A percentile compares a stretch with the other conserved stretches of the same genome.
phyloP scores from a whole-genome alignment of 2,888 invertebrate genomes.

The Lymantria dispar region DNA sequence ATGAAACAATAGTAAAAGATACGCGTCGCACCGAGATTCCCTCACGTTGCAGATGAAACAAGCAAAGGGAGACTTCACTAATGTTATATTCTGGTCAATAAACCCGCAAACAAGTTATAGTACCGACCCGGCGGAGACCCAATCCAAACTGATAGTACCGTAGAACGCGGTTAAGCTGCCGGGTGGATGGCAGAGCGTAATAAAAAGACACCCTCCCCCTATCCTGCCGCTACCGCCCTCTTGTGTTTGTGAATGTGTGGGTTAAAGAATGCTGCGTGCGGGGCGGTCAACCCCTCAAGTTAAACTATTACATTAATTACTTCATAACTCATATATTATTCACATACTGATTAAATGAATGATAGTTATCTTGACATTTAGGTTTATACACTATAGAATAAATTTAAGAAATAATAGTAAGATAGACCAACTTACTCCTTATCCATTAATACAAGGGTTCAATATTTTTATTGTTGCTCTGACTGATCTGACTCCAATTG shows the following conservation, averaged over 20 bases:
- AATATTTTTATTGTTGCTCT: too few species aligned
- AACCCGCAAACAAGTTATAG: conserved; percentile 3
- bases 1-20: too few species aligned
- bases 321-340: not conserved
- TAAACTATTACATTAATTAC: not conserved
- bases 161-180: conserved; percentile 19
- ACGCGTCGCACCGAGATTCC: too few species aligned
- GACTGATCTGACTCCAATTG: too few species aligned
- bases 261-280: not conserved
- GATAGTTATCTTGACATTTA: not conserved
- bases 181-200: conserved; percentile 11
- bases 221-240: not conserved
- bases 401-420: too few species aligned
- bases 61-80: not conserved
- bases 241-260: conserved; percentile 4
- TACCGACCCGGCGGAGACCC: conserved; percentile 17
- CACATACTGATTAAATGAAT: not conserved
- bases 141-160: conserved; percentile 22
- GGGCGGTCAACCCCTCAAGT: not conserved
- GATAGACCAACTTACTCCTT: too few species aligned
- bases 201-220: conserved; percentile 3
- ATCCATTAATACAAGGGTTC: too few species aligned
- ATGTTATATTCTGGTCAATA: conserved; percentile 2
- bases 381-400: too few species aligned
- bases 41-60: not conserved